Evolutionary conservation across 1,140 invertebrate genomes (phyloP).

Genomic region (Brachionus rotundiformis): DNA sequence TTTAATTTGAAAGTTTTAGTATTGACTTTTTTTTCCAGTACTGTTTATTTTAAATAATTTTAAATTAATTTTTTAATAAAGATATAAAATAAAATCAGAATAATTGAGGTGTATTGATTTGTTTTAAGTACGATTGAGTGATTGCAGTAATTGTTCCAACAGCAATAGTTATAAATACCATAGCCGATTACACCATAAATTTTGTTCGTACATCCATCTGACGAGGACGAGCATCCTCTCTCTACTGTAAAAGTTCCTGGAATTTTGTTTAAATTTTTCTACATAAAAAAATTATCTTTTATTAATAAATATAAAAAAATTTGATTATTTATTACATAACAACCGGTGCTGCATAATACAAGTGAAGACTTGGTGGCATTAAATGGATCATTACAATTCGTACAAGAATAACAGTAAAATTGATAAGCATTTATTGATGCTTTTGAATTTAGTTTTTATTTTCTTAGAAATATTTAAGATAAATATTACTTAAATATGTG

Average conservation of each 20-base stretch:
- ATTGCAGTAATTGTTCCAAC: conserved; percentile 50
- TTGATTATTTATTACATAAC: conserved; percentile 47
- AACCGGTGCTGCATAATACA: conserved; percentile 42
- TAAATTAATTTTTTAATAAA: not conserved
- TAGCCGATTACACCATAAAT: conserved; percentile 30
- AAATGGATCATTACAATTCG: conserved; percentile 49
- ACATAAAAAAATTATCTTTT: not conserved
- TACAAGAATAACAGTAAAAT: conserved; percentile 48
- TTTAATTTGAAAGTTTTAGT: too few relatives aligned
- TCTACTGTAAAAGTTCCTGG: conserved; percentile 21
- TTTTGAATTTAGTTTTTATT: not conserved
- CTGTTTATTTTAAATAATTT: not conserved
- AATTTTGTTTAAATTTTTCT: conserved; percentile 41
- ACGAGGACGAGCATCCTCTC: conserved; percentile 28
- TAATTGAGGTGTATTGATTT: not conserved
- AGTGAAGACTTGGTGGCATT: not conserved
- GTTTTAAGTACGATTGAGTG: not conserved
- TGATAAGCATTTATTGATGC: conserved; percentile 27
- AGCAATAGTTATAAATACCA: conserved; percentile 51
- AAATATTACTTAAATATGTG: not conserved
- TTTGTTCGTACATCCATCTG: conserved; percentile 27
- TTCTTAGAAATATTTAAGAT: not conserved
- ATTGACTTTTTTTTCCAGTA: not conserved
- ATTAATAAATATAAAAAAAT: not conserved
- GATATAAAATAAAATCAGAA: not conserved